These are phyloP conservation scores for Phenganax subtilis DNA, from an alignment of 92 coral and sea anemone species.

Conservation along the genomic window DNA sequence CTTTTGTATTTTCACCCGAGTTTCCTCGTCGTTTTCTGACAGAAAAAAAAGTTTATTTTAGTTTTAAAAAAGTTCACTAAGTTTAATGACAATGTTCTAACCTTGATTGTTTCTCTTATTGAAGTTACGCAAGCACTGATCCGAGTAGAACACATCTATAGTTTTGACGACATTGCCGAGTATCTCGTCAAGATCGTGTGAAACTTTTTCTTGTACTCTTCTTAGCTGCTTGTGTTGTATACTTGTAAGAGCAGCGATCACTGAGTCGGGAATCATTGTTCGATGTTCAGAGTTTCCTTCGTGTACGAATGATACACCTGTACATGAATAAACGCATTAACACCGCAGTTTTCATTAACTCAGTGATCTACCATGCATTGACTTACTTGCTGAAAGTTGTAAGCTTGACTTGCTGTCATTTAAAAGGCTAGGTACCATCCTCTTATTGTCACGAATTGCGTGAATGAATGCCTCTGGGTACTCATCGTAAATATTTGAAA, in stretches of 20 bases:
- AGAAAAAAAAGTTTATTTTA: neutral
- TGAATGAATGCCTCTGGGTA: slow-evolving; percentile 61
- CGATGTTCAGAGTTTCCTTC: neutral
- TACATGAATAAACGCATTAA: no score
- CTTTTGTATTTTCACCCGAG: slow-evolving; percentile 13
- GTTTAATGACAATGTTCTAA: neutral
- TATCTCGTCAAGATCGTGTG: slow-evolving; percentile 30
- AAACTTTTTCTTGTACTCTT: slow-evolving; percentile 58
- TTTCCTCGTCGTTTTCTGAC: slow-evolving; percentile 33
- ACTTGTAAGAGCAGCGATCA: slow-evolving; percentile 50
- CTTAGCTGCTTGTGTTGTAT: slow-evolving; percentile 56
- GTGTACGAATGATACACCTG: no score
- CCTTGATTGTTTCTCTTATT: slow-evolving; percentile 18
- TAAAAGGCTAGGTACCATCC: neutral
- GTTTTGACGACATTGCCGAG: slow-evolving; percentile 33
- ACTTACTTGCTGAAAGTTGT: slow-evolving; percentile 3
- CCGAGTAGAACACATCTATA: slow-evolving; percentile 17
- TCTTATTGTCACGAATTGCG: slow-evolving; percentile 42
- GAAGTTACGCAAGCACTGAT: neutral
- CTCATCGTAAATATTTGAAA: neutral
- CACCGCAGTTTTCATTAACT: no score
- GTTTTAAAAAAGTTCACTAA: neutral
- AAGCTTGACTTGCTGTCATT: neutral
- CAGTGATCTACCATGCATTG: neutral
- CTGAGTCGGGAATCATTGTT: slow-evolving; percentile 32